These are phyloP conservation scores for Anguilla pacifica DNA, from an alignment of 2,797 vertebrate genomes.

Conservation along the genomic window DNA sequence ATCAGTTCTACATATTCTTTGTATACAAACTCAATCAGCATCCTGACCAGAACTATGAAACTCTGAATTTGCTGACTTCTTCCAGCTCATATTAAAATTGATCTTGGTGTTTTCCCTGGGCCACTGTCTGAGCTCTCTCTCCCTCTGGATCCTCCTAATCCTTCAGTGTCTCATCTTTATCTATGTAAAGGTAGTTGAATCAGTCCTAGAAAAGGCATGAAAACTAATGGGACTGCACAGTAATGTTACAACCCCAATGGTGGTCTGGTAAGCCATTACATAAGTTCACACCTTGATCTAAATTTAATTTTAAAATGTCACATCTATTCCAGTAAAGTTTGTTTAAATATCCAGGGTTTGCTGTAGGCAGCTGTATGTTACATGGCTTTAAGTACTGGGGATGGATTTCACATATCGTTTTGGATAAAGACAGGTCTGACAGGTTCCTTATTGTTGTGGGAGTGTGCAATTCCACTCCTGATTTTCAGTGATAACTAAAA, in stretches of 20 bases:
- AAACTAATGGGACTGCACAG: neutral
- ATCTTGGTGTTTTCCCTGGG: neutral
- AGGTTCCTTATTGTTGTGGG: neutral
- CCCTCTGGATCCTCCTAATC: neutral
- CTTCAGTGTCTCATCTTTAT: neutral
- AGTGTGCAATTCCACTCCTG: neutral
- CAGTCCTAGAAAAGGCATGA: neutral
- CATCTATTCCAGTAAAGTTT: neutral
- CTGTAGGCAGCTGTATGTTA: neutral
- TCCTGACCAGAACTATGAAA: neutral
- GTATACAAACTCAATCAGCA: neutral
- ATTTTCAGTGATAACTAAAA: neutral
- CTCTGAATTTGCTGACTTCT: neutral
- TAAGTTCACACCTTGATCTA: neutral
- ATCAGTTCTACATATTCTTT: neutral
- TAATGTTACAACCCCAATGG: neutral
- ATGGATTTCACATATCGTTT: neutral
- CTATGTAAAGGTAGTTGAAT: neutral
- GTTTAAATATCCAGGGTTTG: neutral
- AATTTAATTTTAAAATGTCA: neutral
- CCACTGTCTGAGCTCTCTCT: neutral
- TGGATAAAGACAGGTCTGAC: neutral
- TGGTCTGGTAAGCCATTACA: neutral
- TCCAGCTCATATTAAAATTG: neutral
- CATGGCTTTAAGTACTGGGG: neutral